Base-by-base conservation (phyloP, 2,797 vertebrate species). In the Lophius americanus region DNA sequence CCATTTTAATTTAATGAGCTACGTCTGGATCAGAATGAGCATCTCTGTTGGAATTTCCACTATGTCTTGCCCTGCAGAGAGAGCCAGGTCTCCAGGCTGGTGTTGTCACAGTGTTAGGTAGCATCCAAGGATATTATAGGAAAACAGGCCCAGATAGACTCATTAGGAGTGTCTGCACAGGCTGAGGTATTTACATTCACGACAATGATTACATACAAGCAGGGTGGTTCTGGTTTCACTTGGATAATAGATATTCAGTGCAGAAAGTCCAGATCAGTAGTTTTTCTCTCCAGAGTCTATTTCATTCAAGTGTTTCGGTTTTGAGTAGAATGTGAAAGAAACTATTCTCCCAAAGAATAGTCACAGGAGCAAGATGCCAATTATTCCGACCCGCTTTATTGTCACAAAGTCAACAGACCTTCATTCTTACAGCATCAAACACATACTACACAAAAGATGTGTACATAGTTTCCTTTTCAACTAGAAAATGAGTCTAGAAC, bases 41-140 rank as follows among this genome's bases (percentile, higher is more conserved):
- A 75, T 82, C 76, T 70, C 82, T 76, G 85, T 77, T 85, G 91
- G 88, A 93, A 91, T 92, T 79, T 85, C 81, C 74, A 66, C 81
- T 76, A 78, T 43, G 79, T 78, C 83, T 81, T 14, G 62, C 54
- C 66, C 70, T 52, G 76, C 37, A 70, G 65, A 76, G 81, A 73
- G 64, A 53, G 64, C 72, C 36, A 8, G 53, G 61, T 48, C 61
- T 73, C 79, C 76, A 69, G 73, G 65, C 79, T 73, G 69, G 78
- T 93, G 92, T 93, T 94, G 88, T 91, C 79, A 85, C 79, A 92
- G 91, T 88, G 83, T 92, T 89, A 82, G 83, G 88, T 90, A 80
- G 82, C 83, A 78, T 89, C 61, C 63, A 70, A 73, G 76, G 70
- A 87, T 82, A 80, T 89, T 81, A 84, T 81, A 80, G 73, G 49